Base-by-base conservation (phyloP, 53 echinoderm and acorn worm species). In the Hippasteria phrygiana region DNA sequence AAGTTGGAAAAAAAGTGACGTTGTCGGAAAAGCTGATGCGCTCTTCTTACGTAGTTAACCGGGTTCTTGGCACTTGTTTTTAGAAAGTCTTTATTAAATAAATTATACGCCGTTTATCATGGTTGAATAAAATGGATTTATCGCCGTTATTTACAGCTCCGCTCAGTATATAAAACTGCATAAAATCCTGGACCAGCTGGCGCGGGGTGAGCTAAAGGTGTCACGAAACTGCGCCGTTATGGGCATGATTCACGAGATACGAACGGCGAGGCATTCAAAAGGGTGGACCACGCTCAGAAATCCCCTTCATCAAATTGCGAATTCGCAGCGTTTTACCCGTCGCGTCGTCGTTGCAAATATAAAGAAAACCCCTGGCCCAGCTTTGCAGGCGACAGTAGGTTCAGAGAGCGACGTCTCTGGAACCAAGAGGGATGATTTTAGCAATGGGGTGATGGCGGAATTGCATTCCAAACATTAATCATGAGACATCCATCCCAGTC, bases 401-500 rank as follows among this genome's bases (percentile, higher is more conserved):
- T 67, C 69, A 67, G 69, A 67, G 36, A 67, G 69, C 26, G 69
- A 36, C 34, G 69, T 67, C 33, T 14, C 36, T 33, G 69, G 31
- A 9, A 65, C 29, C 34, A 65, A 11, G 4, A 11, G 14, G 65
- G n/a, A 36, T 67, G 69, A 67, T 67, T 67, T 67, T 26, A 36
- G 69, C 13, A 67, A 14, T 16, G 69, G 29, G 65, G 65, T 65
- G 65, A 5, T 9, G 34, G 18, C 16, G 32, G 45, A 29, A 34
- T 66, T 16, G 28, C 82, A 82, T 82, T 82, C 82, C 82, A 27
- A 43, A 33, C 66, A 66, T 82, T 14, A 82, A 82, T 82, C 47
- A 82, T 41, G 11, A 6, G 64, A 64, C 69, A 33, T 35, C 69
- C 7, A 17, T 67, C n/a, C n/a, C 28, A 51, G 50, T 48, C 34